Conservation (phyloP, 2,888 invertebrate species). For the Halocaridina rubra region DNA sequence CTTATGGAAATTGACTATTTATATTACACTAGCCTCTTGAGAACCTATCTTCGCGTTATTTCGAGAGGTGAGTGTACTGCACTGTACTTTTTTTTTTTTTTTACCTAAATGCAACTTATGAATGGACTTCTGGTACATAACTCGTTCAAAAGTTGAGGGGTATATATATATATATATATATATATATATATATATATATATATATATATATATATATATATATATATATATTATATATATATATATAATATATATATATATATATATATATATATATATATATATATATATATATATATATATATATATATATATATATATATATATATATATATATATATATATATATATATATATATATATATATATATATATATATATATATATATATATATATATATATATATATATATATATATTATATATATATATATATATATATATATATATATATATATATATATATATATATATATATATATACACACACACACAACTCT, state of each 20-base stretch:
- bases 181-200: no score
- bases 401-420: neutral
- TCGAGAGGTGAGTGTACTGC: no score
- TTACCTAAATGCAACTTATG: no score
- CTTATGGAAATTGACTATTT: no score
- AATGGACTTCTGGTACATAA: no score
- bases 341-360: neutral
- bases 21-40: no score
- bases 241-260: neutral
- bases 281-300: constrained; percentile 8
- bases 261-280: neutral
- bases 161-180: no score
- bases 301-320: neutral
- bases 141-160: no score
- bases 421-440: neutral
- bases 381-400: neutral
- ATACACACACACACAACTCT: no score
- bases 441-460: neutral
- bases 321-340: neutral
- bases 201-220: neutral
- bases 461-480: neutral
- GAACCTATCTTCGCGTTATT: no score
- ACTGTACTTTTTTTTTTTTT: no score
- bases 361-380: neutral
- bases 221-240: neutral